Conservation (phyloP, 2,113 vertebrate genomes). For the Paraplagusia blochii region DNA sequence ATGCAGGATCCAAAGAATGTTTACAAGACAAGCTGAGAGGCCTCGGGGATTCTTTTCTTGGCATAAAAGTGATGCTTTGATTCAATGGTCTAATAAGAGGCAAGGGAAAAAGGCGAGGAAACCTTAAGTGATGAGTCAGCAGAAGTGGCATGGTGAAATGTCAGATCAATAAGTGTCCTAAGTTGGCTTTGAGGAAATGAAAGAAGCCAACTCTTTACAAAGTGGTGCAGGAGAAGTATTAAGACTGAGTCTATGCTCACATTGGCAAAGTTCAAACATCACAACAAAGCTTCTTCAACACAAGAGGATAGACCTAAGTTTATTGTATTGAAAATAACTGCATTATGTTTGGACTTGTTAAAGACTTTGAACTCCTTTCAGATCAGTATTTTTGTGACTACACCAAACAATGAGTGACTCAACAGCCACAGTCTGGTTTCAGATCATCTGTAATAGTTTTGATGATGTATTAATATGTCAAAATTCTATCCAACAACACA, state of each 20-base stretch:
- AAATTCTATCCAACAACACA: slow-evolving; percentile 4
- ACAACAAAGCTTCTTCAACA: slow-evolving; percentile 24
- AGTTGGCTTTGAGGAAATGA: neutral
- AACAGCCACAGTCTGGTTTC: slow-evolving; percentile 15
- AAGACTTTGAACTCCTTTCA: slow-evolving; percentile 19
- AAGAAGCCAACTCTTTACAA: slow-evolving; percentile 1
- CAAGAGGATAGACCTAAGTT: neutral
- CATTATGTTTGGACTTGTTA: slow-evolving; percentile 38
- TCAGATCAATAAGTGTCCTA: neutral
- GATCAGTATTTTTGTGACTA: slow-evolving; percentile 13
- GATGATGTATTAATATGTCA: slow-evolving; percentile 10
- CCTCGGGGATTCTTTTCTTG: neutral
- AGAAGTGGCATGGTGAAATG: neutral
- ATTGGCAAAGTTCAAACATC: slow-evolving; percentile 20
- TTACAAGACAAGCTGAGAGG: neutral
- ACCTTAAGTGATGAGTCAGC: slow-evolving; percentile 11
- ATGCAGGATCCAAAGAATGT: neutral
- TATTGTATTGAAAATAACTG: slow-evolving; percentile 1
- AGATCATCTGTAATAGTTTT: slow-evolving; percentile 37
- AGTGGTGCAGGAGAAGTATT: slow-evolving; percentile 34
- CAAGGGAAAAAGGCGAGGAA: neutral
- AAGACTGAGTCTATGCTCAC: slow-evolving; percentile 21
- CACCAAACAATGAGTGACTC: slow-evolving; percentile 18
- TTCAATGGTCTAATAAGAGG: neutral
- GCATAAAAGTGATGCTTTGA: neutral